Percentiles rank a stretch among this genome's conserved stretches.
Evolutionary conservation across 1,140 invertebrate genomes (phyloP).

Genomic region (Onthophagus taurus): DNA sequence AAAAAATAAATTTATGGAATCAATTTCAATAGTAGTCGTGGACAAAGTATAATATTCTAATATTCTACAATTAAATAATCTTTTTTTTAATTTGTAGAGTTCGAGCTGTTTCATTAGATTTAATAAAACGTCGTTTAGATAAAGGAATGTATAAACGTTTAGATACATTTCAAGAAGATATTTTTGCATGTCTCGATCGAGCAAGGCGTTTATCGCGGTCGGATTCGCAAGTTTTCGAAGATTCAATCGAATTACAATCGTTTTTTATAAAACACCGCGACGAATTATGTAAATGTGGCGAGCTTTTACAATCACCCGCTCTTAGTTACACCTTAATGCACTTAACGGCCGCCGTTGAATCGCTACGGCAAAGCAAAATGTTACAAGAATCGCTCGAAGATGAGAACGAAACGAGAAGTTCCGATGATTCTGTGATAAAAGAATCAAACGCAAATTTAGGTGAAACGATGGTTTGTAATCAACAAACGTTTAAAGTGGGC

Average conservation of each 20-base stretch:
- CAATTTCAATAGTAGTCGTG: too few relatives aligned
- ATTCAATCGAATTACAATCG: constrained; percentile 86
- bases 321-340: constrained; percentile 65
- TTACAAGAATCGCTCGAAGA: constrained; percentile 68
- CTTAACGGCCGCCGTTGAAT: constrained; percentile 62
- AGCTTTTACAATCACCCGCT: constrained; percentile 78
- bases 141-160: constrained; percentile 83
- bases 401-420: constrained; percentile 49
- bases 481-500: constrained; percentile 66
- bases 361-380: constrained; percentile 66
- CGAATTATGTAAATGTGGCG: constrained; percentile 64
- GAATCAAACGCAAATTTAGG: constrained; percentile 31
- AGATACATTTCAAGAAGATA: constrained; percentile 93
- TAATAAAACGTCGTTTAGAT: constrained; percentile 77
- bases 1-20: too few relatives aligned
- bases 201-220: constrained; percentile 77
- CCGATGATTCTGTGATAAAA: constrained; percentile 35
- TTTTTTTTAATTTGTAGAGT: constrained; percentile 42
- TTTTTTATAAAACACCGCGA: constrained; percentile 79
- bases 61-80: too few relatives aligned
- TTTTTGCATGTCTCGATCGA: constrained; percentile 87
- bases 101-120: constrained; percentile 70
- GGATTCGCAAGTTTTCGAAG: constrained; percentile 91
- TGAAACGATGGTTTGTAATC: constrained; percentile 55
- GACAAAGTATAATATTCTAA: too few relatives aligned